Evolutionary conservation across 2,113 vertebrate genomes (phyloP), one percentile per base, ranked within the genome.

Genomic region (Trinectes maculatus): DNA sequence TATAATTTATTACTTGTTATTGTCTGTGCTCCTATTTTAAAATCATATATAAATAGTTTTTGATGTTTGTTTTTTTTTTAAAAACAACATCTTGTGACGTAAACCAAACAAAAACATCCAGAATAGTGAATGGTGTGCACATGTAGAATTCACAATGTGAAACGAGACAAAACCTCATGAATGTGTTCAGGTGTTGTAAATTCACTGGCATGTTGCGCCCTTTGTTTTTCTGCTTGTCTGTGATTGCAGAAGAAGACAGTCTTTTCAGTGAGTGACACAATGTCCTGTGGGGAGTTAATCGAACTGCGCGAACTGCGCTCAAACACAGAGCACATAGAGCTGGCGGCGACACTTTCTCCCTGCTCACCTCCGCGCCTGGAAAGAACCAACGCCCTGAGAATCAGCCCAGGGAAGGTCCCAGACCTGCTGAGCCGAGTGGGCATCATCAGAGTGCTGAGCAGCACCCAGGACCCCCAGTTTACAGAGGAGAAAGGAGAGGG

Each of bases 311-410:
- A 91, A 60, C 77, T 93, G 64, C 83, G 81, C 28, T 36, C 80
- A 3, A 72, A 34, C 64, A 44, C 10, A 13, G 89, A 90, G 19
- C 79, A 60, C 61, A 79, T 83, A 13, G 86, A 82, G 70, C 67
- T 87, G 60, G 66, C 76, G 0, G 53, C 76, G 44, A 8, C 83
- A 5, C 82, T 16, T 24, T 59, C 40, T 0, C 88, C 73, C 7
- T 88, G 79, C 83, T 89, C 69, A 1, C 89, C 89, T 36, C 89
- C 94, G 8, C 95, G 95, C 22, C 88, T 96, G 74, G 95, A 94
- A 80, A 89, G 94, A 60, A 83, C 95, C 58, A 98, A 98, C 28
- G 96, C 96, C 6, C 63, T 97, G 79, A 92, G 96, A 83, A 96
- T 96, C 79, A 92, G 92, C 65, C 94, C 94, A 0, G 91, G 92